Conservation (phyloP, 2,113 vertebrate genomes). For the Notiomystis cincta region DNA sequence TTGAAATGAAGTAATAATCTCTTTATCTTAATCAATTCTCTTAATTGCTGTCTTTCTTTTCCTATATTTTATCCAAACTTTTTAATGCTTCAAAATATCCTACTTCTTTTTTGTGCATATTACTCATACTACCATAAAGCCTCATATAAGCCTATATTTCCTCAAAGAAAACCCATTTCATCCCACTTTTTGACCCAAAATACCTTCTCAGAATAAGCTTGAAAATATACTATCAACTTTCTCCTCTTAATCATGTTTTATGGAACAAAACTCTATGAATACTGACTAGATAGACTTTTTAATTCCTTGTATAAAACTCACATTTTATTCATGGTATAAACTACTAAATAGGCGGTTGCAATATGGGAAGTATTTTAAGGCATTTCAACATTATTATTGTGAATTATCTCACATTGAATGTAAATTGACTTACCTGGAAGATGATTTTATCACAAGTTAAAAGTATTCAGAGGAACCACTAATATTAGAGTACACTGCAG, state of each 20-base stretch:
- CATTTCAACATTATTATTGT: background rate
- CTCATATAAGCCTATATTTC: background rate
- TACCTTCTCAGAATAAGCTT: background rate
- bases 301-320: background rate
- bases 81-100: background rate
- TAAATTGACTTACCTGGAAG: background rate
- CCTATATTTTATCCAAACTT: background rate
- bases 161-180: background rate
- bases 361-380: background rate
- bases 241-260: background rate
- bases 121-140: background rate
- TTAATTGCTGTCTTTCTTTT: background rate
- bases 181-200: background rate
- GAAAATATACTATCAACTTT: background rate
- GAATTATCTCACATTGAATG: background rate
- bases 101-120: background rate
- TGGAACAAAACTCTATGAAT: background rate
- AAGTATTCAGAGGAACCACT: background rate
- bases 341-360: background rate
- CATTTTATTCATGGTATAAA: background rate
- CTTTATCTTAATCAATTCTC: background rate
- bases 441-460: background rate
- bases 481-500: rapidly evolving
- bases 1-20: background rate
- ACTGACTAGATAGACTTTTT: background rate